Conservation (phyloP, 2,113 vertebrate genomes). For the Stictonetta naevosa region DNA sequence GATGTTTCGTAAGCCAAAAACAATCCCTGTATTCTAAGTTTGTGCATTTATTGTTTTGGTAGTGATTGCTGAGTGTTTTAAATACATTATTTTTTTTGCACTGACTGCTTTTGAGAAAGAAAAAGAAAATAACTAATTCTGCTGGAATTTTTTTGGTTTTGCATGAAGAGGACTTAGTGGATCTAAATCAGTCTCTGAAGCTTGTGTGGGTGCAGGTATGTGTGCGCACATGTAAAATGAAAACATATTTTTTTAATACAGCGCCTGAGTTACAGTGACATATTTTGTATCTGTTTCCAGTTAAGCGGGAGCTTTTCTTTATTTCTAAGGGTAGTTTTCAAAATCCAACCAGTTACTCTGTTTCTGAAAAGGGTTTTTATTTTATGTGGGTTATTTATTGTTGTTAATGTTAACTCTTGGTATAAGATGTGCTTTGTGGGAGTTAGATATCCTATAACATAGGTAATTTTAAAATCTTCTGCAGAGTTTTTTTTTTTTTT, state of each 20-base stretch:
- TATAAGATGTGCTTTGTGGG: background rate
- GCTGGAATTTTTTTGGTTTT: background rate
- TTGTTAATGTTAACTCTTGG: background rate
- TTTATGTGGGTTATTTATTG: background rate
- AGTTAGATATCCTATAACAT: background rate
- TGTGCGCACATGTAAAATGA: background rate
- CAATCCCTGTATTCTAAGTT: background rate
- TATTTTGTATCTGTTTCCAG: slow-evolving; percentile 16
- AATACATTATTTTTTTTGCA: background rate
- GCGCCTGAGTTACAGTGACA: slow-evolving; percentile 14
- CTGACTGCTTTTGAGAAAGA: background rate
- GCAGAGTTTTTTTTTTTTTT: background rate
- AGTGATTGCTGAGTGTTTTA: background rate
- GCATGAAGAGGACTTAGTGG: background rate
- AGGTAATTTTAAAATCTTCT: background rate
- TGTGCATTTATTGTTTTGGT: background rate
- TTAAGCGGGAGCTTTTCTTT: background rate
- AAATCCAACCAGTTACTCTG: background rate
- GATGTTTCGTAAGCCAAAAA: background rate
- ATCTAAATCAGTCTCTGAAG: slow-evolving; percentile 36
- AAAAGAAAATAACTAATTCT: background rate
- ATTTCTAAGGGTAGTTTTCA: background rate
- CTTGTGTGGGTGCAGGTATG: slow-evolving; percentile 64
- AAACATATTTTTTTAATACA: background rate
- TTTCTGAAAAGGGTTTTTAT: background rate